Evolutionary conservation across 2,113 vertebrate species (phyloP).

Genomic region (Galeopterus variegatus): DNA sequence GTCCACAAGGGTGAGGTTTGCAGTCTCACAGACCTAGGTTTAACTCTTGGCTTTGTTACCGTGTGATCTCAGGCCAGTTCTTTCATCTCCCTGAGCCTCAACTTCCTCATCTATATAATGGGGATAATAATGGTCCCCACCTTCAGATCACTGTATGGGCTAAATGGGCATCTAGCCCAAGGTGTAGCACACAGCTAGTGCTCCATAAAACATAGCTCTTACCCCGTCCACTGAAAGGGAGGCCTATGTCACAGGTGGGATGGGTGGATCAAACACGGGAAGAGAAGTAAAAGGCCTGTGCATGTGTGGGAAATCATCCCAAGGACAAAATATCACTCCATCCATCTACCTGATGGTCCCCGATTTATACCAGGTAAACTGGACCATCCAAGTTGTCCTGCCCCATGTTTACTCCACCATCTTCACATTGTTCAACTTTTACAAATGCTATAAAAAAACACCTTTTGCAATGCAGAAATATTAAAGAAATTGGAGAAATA

Average conservation of each 20-base stretch:
- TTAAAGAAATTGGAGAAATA: not conserved
- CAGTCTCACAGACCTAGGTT: not conserved
- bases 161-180: not conserved
- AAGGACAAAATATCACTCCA: not conserved
- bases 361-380: not conserved
- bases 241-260: not conserved
- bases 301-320: rapidly evolving
- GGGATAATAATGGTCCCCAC: not conserved
- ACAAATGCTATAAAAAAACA: not conserved
- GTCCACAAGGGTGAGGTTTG: not conserved
- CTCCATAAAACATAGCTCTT: not conserved
- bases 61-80: not conserved
- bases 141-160: not conserved
- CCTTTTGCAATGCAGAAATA: not conserved
- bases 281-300: not conserved
- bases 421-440: not conserved
- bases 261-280: rapidly evolving
- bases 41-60: not conserved
- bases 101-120: not conserved
- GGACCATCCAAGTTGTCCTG: too few species aligned
- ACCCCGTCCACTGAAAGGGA: not conserved
- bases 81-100: not conserved
- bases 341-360: not conserved
- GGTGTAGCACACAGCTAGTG: not conserved
- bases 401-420: not conserved